A percentile compares a stretch with the other conserved stretches of the same genome.
These are phyloP conservation scores for Stenodera caucasica DNA, from an alignment of 2,888 invertebrate genomes.

Conservation along the genomic window DNA sequence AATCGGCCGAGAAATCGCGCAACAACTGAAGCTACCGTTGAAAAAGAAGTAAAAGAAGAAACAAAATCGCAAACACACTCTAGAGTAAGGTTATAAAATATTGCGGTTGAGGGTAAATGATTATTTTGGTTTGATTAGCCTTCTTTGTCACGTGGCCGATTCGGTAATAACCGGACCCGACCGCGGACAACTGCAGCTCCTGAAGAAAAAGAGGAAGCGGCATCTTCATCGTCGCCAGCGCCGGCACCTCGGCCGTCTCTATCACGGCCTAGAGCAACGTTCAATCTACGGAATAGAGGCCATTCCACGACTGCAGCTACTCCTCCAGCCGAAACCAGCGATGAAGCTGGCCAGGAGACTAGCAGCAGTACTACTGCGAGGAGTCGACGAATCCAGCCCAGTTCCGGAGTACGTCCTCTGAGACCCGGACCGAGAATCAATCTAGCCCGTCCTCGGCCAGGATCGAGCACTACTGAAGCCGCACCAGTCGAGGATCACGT, in stretches of 20 bases:
- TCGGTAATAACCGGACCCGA: conserved; percentile 47
- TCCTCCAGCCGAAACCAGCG: conserved; percentile 40
- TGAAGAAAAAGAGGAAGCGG: conserved; percentile 54
- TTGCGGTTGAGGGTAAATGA: background rate
- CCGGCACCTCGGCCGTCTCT: conserved; percentile 47
- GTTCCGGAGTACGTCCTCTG: conserved; percentile 60
- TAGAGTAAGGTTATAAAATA: conserved; percentile 36
- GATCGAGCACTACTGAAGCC: conserved; percentile 56
- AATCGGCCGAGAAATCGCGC: conserved; percentile 56
- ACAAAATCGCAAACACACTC: conserved; percentile 50
- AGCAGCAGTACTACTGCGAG: conserved; percentile 43
- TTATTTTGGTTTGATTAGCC: conserved; percentile 38
- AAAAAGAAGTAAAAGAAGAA: conserved; percentile 54
- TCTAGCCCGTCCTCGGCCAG: conserved; percentile 59
- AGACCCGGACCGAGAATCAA: conserved; percentile 70
- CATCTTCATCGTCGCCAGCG: conserved; percentile 30
- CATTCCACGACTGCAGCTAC: conserved; percentile 48
- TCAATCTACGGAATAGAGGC: conserved; percentile 48
- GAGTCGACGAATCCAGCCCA: conserved; percentile 51
- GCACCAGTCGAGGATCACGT: conserved; percentile 53
- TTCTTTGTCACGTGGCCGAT: conserved; percentile 44
- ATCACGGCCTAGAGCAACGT: conserved; percentile 58
- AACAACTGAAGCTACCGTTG: conserved; percentile 48
- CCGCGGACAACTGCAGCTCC: conserved; percentile 52
- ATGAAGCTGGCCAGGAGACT: conserved; percentile 20